A percentile compares a stretch with the other conserved stretches of the same genome.
phyloP scores from a whole-genome alignment of 2,113 vertebrate genomes.

The Balaeniceps rex region DNA sequence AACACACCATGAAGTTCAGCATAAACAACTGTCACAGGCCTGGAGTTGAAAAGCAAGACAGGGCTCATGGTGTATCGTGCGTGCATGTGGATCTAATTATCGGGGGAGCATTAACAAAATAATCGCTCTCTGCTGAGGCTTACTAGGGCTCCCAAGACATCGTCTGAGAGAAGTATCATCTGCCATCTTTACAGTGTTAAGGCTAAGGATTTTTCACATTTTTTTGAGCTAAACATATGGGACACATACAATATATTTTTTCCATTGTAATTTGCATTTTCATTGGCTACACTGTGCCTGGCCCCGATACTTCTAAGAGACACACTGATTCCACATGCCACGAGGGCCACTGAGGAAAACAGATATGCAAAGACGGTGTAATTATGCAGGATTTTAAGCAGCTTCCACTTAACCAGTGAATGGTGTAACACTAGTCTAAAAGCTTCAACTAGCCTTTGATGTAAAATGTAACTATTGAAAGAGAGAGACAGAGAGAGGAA shows the following conservation, averaged over 20 bases:
- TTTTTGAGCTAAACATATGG: neutral
- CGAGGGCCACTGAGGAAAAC: neutral
- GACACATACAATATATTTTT: neutral
- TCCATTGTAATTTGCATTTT: neutral
- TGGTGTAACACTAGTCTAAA: neutral
- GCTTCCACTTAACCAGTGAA: neutral
- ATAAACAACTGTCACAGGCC: neutral
- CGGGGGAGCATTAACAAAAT: neutral
- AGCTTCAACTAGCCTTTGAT: neutral
- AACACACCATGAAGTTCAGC: neutral
- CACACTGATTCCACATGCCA: neutral
- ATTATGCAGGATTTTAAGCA: neutral
- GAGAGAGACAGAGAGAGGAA: neutral
- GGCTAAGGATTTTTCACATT: neutral
- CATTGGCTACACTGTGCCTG: neutral
- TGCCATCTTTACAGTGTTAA: neutral
- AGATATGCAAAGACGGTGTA: neutral
- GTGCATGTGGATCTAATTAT: neutral
- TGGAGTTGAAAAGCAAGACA: neutral
- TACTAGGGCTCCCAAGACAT: neutral
- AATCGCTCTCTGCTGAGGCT: neutral
- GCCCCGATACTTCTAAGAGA: neutral
- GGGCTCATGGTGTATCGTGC: neutral
- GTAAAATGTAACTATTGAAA: neutral
- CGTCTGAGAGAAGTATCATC: neutral